phyloP scores from a whole-genome alignment of 2,797 vertebrate genomes.

The Babyrousa celebensis region DNA sequence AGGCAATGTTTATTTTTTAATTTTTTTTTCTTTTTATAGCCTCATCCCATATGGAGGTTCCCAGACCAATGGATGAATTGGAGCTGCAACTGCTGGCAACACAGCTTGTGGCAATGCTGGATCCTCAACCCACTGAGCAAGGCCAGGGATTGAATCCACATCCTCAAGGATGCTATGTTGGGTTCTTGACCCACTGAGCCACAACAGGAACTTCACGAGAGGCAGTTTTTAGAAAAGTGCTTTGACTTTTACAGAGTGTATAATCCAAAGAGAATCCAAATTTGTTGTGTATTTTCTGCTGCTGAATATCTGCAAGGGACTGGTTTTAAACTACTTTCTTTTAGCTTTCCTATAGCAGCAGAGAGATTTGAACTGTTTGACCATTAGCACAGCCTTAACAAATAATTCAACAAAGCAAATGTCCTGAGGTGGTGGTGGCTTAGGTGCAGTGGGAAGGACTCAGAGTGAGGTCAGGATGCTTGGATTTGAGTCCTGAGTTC shows the following conservation, averaged over 20 bases:
- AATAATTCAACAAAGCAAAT: conserved; percentile 23
- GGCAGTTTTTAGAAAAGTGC: neutral
- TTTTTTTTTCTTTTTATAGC: too few relatives aligned
- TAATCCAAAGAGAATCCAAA: neutral
- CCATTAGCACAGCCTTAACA: neutral
- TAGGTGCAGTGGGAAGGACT: neutral
- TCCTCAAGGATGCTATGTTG: too few relatives aligned
- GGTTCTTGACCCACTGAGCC: too few relatives aligned
- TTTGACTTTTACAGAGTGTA: neutral
- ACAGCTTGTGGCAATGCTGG: too few relatives aligned
- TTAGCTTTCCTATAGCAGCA: neutral
- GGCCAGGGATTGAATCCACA: too few relatives aligned
- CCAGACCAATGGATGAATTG: too few relatives aligned
- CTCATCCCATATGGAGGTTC: too few relatives aligned
- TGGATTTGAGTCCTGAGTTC: neutral
- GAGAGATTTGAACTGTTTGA: conserved; percentile 14
- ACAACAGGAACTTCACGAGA: too few relatives aligned
- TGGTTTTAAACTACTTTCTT: conserved; percentile 29
- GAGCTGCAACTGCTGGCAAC: too few relatives aligned
- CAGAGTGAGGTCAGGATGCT: neutral
- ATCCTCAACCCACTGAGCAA: too few relatives aligned
- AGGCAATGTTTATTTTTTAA: neutral
- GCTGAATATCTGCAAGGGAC: neutral
- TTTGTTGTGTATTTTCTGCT: neutral
- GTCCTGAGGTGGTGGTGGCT: neutral